Conservation (phyloP, 2,888 invertebrate species). For the Acleris holmiana region DNA sequence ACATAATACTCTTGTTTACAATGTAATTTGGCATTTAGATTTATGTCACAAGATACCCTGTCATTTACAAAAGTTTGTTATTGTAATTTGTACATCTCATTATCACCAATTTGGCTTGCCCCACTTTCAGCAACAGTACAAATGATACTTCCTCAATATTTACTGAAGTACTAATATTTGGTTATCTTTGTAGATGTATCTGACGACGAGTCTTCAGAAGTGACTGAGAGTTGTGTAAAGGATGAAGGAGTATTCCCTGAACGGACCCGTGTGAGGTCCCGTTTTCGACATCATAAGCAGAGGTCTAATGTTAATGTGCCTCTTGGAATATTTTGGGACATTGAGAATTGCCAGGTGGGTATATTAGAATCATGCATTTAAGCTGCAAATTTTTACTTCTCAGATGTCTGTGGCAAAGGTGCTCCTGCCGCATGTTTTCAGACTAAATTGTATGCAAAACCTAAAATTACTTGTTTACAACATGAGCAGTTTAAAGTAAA, state of each 20-base stretch:
- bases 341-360: conserved; percentile 92
- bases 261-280: conserved; percentile 66
- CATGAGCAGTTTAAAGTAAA: no score
- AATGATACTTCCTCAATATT: neutral
- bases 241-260: conserved; percentile 66
- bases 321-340: conserved; percentile 96
- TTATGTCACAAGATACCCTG: neutral
- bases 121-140: conserved; percentile 5
- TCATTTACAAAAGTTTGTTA: neutral
- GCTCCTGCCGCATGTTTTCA: no score
- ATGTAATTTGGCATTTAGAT: neutral
- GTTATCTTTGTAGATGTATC: conserved; percentile 62
- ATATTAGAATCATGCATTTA: neutral
- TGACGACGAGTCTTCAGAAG: conserved; percentile 73
- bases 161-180: neutral
- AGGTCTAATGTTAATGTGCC: conserved; percentile 72
- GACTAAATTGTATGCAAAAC: no score
- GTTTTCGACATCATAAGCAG: conserved; percentile 72
- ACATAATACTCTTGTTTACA: conserved; percentile 18
- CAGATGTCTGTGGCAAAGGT: no score
- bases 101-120: conserved; percentile 8
- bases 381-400: no score
- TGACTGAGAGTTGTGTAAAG: conserved; percentile 55
- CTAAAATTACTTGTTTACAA: no score
- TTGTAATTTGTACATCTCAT: neutral